Evolutionary conservation across 2,113 vertebrate genomes (phyloP), one percentile per base, ranked within the genome.

Genomic region (Percopsis transmontana): DNA sequence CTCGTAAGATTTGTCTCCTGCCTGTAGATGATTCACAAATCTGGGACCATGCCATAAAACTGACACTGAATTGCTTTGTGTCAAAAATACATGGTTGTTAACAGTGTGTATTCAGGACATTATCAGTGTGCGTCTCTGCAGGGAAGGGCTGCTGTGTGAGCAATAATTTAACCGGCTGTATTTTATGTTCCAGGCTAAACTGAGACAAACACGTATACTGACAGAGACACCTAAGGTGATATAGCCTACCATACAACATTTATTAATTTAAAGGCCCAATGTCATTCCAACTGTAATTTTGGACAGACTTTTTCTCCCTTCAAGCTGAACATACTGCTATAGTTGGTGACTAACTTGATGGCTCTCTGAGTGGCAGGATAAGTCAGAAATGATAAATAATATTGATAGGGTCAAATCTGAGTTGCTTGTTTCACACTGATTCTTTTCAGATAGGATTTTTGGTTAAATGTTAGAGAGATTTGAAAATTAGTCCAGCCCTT

Each of bases 81-180:
- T 63, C 12, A 27, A 33, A 57, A 38, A 33, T 19, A 39, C 15
- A n/a, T 39, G 54, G 7, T 15, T n/a, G 27, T 57, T 18, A 45
- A 10, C 58, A 41, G 38, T 67, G 44, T 60, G 55, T 59, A 33
- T 77, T 47, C 16, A 23, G 20, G 23, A n/a, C n/a, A 20, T 40
- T 20, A 9, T 59, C n/a, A 27, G 39, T 41, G 47, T 13, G 39
- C 14, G 9, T 27, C 56, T 70, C 52, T 72, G 51, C 51, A 60
- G 56, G 57, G 47, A 5, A 7, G 27, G 51, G 60, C 63, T 23
- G 50, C 20, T 60, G 23, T 58, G 57, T 50, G 52, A 70, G 58
- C 62, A 56, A 54, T 70, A 55, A 64, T 70, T 70, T 64, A 66
- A 67, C 68, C 53, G 16, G 14, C 27, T n/a, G 18, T 21, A 55